Base-by-base conservation (phyloP, 2,797 vertebrate genomes). In the Anguilla pacifica region DNA sequence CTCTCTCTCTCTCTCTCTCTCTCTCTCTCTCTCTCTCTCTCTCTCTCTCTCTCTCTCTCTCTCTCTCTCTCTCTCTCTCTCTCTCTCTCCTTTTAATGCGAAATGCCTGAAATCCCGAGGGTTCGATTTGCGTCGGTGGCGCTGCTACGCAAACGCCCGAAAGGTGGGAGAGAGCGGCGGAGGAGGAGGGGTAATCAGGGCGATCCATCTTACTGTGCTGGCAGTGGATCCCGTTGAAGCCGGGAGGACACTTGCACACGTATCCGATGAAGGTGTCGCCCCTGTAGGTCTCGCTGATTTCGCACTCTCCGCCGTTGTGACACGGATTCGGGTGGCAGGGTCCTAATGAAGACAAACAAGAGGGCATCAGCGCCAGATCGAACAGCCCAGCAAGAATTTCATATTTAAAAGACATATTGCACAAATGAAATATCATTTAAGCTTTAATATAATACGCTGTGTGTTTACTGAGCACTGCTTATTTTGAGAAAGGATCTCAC, bases 231-330 rank as follows among this genome's bases (percentile, higher is more conserved):
- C 98, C 98, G 89, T 96, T 99, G 93, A 98, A 99, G 91, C 98
- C 98, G 59, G 92, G 92, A 28, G 96, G 96, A 94, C 98, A 99
- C 94, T 98, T 98, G 94, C 98, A 99, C 91, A 98, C 91, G 2
- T 99, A 99, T 90, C 97, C 98, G 85, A 99, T 98, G 94, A 99
- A 99, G 1, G 98, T 99, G 92, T 99, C 98, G 0, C 98, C 98
- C 89, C 98, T 95, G 94, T 97, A 99, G 0, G 97, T 97, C 95
- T 99, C 98, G 31, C 98, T 99, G 90, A 99, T 97, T 96, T 98
- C 97, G 95, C 98, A 99, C 10, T 92, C 95, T 90, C 98, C 98
- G 93, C 97, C 97, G 93, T 99, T 99, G 95, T 99, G 98, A 91
- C 98, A 99, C 0, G 98, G 98, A 92, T 99, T 99, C 89, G 98